Evolutionary conservation across 2,888 invertebrate genomes (phyloP).

Genomic region (Cartodere bifasciata): DNA sequence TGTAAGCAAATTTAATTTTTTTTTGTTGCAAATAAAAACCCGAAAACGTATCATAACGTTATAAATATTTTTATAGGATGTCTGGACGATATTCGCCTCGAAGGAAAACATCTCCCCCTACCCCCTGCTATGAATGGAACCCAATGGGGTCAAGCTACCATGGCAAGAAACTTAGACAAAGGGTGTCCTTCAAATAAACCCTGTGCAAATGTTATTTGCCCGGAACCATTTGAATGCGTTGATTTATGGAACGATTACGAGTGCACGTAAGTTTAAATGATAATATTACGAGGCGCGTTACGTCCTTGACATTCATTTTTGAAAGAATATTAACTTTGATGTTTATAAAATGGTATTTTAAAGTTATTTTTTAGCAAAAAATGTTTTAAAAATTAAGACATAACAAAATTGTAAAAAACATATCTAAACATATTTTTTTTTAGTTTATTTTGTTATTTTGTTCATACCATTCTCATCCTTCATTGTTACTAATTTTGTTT

Average conservation of each 20-base stretch:
- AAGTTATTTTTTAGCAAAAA: too few relatives aligned
- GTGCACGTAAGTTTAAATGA: constrained; percentile 84
- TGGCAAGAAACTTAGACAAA: constrained; percentile 81
- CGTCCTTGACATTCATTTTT: too few relatives aligned
- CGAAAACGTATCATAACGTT: not conserved
- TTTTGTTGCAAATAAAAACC: not conserved
- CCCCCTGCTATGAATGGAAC: constrained; percentile 92
- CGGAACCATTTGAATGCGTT: constrained; percentile 86
- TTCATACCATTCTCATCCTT: not conserved
- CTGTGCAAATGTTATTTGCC: constrained; percentile 87
- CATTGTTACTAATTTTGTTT: constrained; percentile 1
- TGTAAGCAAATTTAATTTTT: not conserved
- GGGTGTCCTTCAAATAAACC: constrained; percentile 93
- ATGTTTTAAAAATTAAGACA: too few relatives aligned
- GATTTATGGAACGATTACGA: constrained; percentile 97
- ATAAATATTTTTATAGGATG: constrained; percentile 47
- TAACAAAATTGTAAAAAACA: too few relatives aligned
- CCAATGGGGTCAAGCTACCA: constrained; percentile 91
- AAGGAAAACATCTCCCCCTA: constrained; percentile 88
- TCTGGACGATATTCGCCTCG: constrained; percentile 72
- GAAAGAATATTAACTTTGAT: too few relatives aligned
- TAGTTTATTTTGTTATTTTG: constrained; percentile 5
- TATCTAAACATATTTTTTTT: constrained; percentile 6
- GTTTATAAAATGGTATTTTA: too few relatives aligned
- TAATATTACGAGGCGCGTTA: too few relatives aligned